Evolutionary conservation across 2,797 vertebrate genomes (phyloP).

Genomic region (Enteromius thamalakanensis): DNA sequence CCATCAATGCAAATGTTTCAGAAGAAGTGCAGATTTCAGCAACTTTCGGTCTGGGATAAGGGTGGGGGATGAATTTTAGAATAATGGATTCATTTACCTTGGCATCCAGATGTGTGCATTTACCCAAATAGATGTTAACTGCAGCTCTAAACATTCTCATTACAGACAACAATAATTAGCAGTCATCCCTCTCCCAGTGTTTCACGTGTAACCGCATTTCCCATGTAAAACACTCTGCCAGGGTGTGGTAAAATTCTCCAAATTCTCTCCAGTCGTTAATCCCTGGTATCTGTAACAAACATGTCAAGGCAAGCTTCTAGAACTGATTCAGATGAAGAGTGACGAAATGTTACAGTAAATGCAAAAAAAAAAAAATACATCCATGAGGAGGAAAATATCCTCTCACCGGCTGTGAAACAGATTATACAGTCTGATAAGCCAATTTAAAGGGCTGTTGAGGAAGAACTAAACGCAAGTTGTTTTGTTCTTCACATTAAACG

Average conservation of each 20-base stretch:
- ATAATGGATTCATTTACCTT: background rate
- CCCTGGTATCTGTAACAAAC: slow-evolving; percentile 55
- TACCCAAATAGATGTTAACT: background rate
- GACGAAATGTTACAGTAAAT: slow-evolving; percentile 2
- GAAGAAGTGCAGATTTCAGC: background rate
- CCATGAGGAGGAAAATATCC: background rate
- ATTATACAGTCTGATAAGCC: slow-evolving; percentile 49
- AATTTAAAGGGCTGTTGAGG: slow-evolving; percentile 47
- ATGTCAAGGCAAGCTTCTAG: slow-evolving; percentile 65
- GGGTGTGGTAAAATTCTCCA: slow-evolving; percentile 70
- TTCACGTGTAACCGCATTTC: slow-evolving; percentile 58
- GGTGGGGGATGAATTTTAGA: background rate
- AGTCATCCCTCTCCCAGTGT: slow-evolving; percentile 47
- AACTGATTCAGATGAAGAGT: slow-evolving; percentile 18
- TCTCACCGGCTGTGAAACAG: slow-evolving; percentile 51
- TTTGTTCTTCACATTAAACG: slow-evolving; percentile 54
- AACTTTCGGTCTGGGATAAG: background rate
- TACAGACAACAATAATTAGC: slow-evolving; percentile 62
- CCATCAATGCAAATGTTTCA: background rate
- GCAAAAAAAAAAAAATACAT: background rate
- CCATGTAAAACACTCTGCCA: slow-evolving; percentile 49
- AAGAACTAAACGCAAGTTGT: slow-evolving; percentile 60
- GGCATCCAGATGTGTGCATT: background rate
- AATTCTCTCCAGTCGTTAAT: slow-evolving; percentile 64
- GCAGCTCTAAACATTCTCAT: slow-evolving; percentile 33